These are phyloP conservation scores for Heliothis virescens DNA, from an alignment of 1,140 invertebrate species.

Conservation along the genomic window DNA sequence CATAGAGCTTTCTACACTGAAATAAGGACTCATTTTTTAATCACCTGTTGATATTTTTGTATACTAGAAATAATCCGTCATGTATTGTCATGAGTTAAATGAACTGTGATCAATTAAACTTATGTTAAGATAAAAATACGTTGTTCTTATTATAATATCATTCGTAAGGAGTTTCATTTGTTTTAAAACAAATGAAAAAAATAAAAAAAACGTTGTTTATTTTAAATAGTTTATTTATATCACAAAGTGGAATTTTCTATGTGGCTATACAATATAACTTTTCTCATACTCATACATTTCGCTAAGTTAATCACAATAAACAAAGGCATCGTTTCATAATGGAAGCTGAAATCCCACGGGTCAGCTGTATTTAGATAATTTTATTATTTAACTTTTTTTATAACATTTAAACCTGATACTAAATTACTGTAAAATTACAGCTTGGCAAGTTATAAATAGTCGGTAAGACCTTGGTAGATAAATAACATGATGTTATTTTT, in stretches of 20 bases:
- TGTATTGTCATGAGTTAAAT: background rate
- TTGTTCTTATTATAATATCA: background rate
- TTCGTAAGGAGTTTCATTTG: background rate
- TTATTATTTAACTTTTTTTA: no score
- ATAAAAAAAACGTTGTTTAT: slow-evolving; percentile 39
- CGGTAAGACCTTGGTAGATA: no score
- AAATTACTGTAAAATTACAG: background rate
- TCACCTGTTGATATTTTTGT: background rate
- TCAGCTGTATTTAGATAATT: no score
- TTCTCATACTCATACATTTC: slow-evolving; percentile 35
- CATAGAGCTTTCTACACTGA: background rate
- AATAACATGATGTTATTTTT: no score
- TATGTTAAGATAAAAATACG: background rate
- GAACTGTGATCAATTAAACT: slow-evolving; percentile 13
- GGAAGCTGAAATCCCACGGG: no score
- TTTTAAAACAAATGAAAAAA: background rate
- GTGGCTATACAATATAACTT: slow-evolving; percentile 59
- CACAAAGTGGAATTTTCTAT: slow-evolving; percentile 65
- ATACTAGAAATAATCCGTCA: background rate
- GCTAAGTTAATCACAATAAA: no score
- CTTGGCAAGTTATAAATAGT: background rate
- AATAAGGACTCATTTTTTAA: no score
- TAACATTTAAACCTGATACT: background rate
- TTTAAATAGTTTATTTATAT: slow-evolving; percentile 62
- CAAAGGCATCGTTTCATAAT: no score